phyloP scores from a whole-genome alignment of 64 coral and sea anemone species.

The Pocillopora damicornis region DNA sequence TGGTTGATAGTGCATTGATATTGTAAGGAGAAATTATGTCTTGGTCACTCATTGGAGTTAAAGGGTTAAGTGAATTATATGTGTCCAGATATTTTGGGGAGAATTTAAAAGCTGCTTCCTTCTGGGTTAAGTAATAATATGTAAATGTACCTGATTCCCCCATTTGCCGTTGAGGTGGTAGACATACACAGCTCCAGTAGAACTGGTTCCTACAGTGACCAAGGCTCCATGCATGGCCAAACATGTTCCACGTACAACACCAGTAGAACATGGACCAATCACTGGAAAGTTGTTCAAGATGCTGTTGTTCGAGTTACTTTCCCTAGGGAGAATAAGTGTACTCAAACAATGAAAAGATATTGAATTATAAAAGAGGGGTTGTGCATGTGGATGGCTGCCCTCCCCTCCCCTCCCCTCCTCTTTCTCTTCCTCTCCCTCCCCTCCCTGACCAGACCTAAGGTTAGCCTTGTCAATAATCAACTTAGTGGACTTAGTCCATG shows the following conservation, averaged over 20 bases:
- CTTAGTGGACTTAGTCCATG: too few species aligned
- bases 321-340: neutral
- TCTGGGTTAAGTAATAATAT: too few species aligned
- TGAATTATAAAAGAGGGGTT: neutral
- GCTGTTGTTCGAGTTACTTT: neutral
- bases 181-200: slow-evolving; percentile 50
- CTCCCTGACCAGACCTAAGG: too few species aligned
- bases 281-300: slow-evolving; percentile 47
- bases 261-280: slow-evolving; percentile 27
- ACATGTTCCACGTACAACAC: slow-evolving; percentile 48
- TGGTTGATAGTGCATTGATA: too few species aligned
- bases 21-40: too few species aligned
- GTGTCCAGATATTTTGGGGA: too few species aligned
- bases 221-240: slow-evolving; percentile 60
- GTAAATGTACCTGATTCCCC: slow-evolving; percentile 58
- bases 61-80: neutral
- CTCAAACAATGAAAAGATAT: neutral
- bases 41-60: neutral
- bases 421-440: too few species aligned
- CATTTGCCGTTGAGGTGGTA: slow-evolving; percentile 64
- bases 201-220: slow-evolving; percentile 75
- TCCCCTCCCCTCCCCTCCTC: too few species aligned
- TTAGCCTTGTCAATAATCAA: too few species aligned
- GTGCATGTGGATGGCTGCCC: too few species aligned
- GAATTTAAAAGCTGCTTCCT: too few species aligned